These are phyloP conservation scores for Chloropsis cyanopogon DNA, from an alignment of 2,113 vertebrate genomes.

Conservation along the genomic window DNA sequence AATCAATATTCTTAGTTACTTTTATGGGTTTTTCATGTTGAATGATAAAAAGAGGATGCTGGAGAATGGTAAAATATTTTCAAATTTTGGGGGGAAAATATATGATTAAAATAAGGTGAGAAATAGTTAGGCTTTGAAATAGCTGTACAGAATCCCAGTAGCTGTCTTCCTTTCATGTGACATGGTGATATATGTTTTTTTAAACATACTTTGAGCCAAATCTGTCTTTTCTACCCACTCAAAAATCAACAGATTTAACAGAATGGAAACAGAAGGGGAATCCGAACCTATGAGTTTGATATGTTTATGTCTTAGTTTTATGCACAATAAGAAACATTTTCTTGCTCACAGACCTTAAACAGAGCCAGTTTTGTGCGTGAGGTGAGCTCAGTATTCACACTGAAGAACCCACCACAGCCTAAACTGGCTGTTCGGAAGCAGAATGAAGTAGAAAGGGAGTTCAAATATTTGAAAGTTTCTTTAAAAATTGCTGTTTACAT, in stretches of 20 bases:
- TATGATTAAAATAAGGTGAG: not conserved
- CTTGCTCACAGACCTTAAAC: not conserved
- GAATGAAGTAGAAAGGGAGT: not conserved
- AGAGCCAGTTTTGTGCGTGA: not conserved
- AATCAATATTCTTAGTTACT: not conserved
- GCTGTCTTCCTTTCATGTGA: not conserved
- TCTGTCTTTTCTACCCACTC: not conserved
- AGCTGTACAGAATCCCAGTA: not conserved
- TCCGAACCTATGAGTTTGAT: not conserved
- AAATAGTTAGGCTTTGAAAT: not conserved
- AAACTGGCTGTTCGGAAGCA: not conserved
- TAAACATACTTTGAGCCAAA: not conserved
- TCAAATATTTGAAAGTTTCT: not conserved
- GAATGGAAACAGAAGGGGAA: not conserved
- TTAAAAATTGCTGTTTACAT: not conserved
- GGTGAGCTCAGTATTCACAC: not conserved
- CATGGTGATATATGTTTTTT: not conserved
- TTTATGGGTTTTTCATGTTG: not conserved
- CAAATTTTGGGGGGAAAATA: rapidly evolving
- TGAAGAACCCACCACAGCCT: not conserved
- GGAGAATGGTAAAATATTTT: not conserved
- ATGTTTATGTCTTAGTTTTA: not conserved
- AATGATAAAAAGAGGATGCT: not conserved
- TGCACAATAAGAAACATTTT: not conserved
- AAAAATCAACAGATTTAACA: slow-evolving; percentile 11